Evolutionary conservation across 1,140 invertebrate species (phyloP), one percentile per base, ranked within the genome.

Genomic region (Drosophila erecta): DNA sequence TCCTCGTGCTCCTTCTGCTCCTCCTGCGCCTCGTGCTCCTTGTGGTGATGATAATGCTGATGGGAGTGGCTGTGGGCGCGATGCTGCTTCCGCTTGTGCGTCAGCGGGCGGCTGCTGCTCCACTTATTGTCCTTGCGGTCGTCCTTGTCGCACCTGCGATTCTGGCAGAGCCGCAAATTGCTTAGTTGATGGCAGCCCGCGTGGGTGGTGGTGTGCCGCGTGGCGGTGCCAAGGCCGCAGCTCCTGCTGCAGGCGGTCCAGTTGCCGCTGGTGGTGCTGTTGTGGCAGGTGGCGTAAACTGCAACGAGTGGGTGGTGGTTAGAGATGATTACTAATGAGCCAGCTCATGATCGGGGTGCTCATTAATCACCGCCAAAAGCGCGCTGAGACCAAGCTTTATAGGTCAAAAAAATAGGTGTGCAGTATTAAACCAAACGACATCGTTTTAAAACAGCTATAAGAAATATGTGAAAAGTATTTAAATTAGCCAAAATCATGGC

Each of bases 181-280:
- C 94, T 94, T 43, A 93, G 92, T 59, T 94, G 92, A 41, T 92
- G 90, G 80, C 95, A 95, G 35, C 93, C 92, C n/a, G 92, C 90
- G 77, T 94, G 94, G 65, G 94, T 92, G 75, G 94, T 94, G 1
- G 94, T 94, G 58, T 94, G 91, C n/a, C 95, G 91, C 22, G 94
- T 93, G 20, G 95, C 95, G 15, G 95, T 89, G 4, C 95, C 95
- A 15, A 94, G 92, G 15, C 95, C 95, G 80, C 95, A 96, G 6
- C 90, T 85, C 7, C 92, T 92, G 10, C 94, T 95, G 87, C 95
- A 96, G 2, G 91, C 79, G 5, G 94, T 94, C 95, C 95, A 96
- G 35, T 93, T 93, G 6, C 94, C 94, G 58, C 90, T 86, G 70
- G 77, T 92, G 69, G 83, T 90, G 77, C 89, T 90, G 37, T 93